Evolutionary conservation across 37 sponge, comb jelly and placozoan genomes (phyloP), one percentile per base, ranked within the genome.

Genomic region (Chondrosia reniformis): DNA sequence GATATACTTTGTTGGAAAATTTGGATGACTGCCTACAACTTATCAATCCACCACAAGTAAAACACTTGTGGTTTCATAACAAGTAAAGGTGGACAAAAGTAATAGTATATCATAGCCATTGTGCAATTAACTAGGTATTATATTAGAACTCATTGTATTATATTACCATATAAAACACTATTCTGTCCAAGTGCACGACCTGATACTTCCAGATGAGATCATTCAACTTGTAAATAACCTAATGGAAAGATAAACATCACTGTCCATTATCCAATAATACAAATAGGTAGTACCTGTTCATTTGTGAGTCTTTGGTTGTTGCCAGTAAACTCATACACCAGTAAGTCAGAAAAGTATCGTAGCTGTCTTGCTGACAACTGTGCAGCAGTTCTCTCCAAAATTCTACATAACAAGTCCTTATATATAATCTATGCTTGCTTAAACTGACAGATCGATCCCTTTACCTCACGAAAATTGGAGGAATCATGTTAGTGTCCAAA

Each of bases 121-220:
- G n/a, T n/a, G n/a, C n/a, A n/a, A n/a, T n/a, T n/a, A n/a, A n/a
- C n/a, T n/a, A n/a, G n/a, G n/a, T n/a, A n/a, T n/a, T n/a, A n/a
- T n/a, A n/a, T n/a, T n/a, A n/a, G n/a, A n/a, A n/a, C n/a, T n/a
- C n/a, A n/a, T n/a, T n/a, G n/a, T n/a, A n/a, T n/a, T n/a, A n/a
- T n/a, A n/a, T n/a, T n/a, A 90, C 95, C 86, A 95, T 81, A 45
- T 79, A 85, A 34, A 95, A 74, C 58, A 91, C 42, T 1, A 95
- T 73, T 67, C 86, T 67, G 84, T 95, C 95, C 74, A 91, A 63
- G 0, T 86, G 79, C 45, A 88, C 69, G 9, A 95, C 32, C 65
- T 88, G 77, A 76, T 88, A 85, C 84, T 88, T 83, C 95, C 95
- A 95, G 52, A 95, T 74, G 9, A 95, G 76, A 3, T 91, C 84